These are phyloP conservation scores for Andrena chrysosceles DNA, from an alignment of 2,888 invertebrate species.

Conservation along the genomic window DNA sequence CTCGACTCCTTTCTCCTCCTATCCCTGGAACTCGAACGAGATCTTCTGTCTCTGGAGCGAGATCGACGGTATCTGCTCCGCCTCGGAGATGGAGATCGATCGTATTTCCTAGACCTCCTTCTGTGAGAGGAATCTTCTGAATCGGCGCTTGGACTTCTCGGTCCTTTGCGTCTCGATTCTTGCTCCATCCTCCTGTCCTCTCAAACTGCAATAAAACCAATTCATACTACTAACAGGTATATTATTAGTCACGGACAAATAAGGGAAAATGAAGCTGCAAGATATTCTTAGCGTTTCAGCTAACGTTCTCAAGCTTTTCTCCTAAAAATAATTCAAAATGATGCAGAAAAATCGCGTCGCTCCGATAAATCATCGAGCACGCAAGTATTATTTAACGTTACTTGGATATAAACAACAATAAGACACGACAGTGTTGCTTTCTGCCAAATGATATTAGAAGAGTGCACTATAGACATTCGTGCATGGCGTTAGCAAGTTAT, in stretches of 20 bases:
- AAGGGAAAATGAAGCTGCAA: too few relatives aligned
- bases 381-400: too few relatives aligned
- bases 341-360: too few relatives aligned
- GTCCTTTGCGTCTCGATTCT: constrained; percentile 79
- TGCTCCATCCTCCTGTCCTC: constrained; percentile 71
- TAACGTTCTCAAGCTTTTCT: too few relatives aligned
- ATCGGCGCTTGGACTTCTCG: constrained; percentile 81
- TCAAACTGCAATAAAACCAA: not conserved
- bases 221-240: not conserved
- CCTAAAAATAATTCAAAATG: too few relatives aligned
- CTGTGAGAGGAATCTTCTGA: constrained; percentile 82
- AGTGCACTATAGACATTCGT: too few relatives aligned
- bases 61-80: constrained; percentile 81
- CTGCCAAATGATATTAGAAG: too few relatives aligned
- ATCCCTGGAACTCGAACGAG: constrained; percentile 79
- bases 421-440: too few relatives aligned
- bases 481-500: too few relatives aligned
- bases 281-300: too few relatives aligned
- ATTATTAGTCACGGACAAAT: not conserved
- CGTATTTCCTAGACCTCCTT: constrained; percentile 81
- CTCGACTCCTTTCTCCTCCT: constrained; percentile 79
- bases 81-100: constrained; percentile 81
- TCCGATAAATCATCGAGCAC: too few relatives aligned
- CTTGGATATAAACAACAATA: too few relatives aligned
- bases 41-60: constrained; percentile 79